phyloP scores from a whole-genome alignment of 2,113 vertebrate species.

The Etheostoma cragini region DNA sequence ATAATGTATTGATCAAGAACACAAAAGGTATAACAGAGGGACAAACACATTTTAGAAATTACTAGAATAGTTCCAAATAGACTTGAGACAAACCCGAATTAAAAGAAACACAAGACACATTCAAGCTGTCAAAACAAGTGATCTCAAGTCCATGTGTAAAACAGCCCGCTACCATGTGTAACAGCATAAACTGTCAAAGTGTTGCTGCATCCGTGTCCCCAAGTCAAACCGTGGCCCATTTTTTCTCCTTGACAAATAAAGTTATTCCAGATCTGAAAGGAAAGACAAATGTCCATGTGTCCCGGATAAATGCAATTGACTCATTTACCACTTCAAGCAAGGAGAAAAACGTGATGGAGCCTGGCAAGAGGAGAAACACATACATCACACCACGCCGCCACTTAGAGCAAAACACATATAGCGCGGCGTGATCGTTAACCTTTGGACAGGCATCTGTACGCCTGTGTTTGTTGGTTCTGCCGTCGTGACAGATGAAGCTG shows the following conservation, averaged over 20 bases:
- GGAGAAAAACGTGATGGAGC: conserved; percentile 9
- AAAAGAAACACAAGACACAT: conserved; percentile 25
- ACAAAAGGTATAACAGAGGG: too few relatives aligned
- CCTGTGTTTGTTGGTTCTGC: conserved; percentile 46
- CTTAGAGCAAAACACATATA: conserved; percentile 42
- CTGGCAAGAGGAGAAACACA: conserved; percentile 6
- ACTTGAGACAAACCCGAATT: not conserved
- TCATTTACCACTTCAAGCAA: conserved; percentile 23
- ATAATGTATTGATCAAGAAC: too few relatives aligned
- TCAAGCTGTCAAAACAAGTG: not conserved
- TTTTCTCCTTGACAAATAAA: conserved; percentile 49
- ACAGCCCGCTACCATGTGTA: conserved; percentile 17
- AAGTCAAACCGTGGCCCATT: conserved; percentile 22
- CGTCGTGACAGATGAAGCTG: conserved; percentile 46
- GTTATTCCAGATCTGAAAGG: conserved; percentile 46
- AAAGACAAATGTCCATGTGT: conserved; percentile 40
- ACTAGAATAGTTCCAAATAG: conserved; percentile 8
- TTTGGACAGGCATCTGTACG: conserved; percentile 43
- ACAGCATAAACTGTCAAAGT: conserved; percentile 40
- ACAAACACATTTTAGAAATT: not conserved
- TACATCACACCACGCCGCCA: conserved; percentile 45
- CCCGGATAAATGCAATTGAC: conserved; percentile 27
- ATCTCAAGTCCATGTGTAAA: not conserved
- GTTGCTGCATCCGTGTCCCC: conserved; percentile 32
- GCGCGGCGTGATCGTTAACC: conserved; percentile 60